These are phyloP conservation scores for Nipponia nippon DNA, from an alignment of 2,113 vertebrate genomes.

Conservation along the genomic window DNA sequence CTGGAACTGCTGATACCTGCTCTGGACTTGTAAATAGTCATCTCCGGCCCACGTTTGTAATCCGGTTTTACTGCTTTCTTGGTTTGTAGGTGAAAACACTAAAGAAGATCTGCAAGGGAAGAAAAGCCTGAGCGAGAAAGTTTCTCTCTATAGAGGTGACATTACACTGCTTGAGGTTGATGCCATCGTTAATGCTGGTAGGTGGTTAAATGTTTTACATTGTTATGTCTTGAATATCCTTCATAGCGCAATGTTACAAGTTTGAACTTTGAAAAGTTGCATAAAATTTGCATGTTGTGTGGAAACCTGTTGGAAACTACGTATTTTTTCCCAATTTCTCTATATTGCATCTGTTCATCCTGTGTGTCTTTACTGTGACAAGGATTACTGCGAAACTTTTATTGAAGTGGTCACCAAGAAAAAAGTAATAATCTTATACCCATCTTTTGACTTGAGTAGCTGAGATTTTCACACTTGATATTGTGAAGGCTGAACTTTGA, in stretches of 20 bases:
- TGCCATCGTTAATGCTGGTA: constrained; percentile 98
- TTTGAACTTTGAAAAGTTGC: background rate
- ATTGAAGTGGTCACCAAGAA: accelerated
- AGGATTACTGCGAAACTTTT: background rate
- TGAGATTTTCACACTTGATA: background rate
- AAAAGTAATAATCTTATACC: accelerated
- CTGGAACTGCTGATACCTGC: background rate
- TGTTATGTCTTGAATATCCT: background rate
- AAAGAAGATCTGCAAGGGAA: constrained; percentile 75
- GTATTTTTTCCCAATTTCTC: accelerated
- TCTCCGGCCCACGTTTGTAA: background rate
- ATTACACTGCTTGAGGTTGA: constrained; percentile 94
- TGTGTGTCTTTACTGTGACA: background rate
- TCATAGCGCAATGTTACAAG: accelerated
- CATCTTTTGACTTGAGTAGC: background rate
- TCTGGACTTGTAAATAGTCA: background rate
- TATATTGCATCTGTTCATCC: background rate
- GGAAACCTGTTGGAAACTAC: background rate
- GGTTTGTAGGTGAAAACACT: constrained; percentile 60
- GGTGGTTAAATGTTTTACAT: constrained; percentile 38
- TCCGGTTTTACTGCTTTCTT: background rate
- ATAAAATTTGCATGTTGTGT: background rate
- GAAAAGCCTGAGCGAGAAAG: constrained; percentile 85
- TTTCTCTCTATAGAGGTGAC: constrained; percentile 96
- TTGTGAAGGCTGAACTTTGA: background rate